These are phyloP conservation scores for Homalodisca vitripennis DNA, from an alignment of 1,140 invertebrate species.

Conservation along the genomic window DNA sequence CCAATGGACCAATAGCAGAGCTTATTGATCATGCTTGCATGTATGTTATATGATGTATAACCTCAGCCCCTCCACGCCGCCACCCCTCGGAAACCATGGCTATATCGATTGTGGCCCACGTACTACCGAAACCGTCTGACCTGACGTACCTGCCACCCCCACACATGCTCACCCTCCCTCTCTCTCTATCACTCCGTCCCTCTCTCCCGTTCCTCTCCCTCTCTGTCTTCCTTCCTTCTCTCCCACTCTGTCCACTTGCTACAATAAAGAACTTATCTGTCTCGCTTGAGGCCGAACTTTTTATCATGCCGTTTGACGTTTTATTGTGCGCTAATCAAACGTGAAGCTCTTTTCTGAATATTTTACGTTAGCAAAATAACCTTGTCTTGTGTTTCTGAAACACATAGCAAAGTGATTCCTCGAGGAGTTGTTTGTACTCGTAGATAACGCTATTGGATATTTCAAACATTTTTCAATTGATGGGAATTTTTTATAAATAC, in stretches of 20 bases:
- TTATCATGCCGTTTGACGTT: constrained; percentile 10
- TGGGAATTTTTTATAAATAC: too few species aligned
- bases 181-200: constrained; percentile 9
- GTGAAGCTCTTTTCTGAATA: too few species aligned
- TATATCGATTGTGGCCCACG: constrained; percentile 36
- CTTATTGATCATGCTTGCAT: constrained; percentile 40
- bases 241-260: constrained; percentile 18
- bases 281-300: not conserved
- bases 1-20: constrained; percentile 39
- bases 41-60: constrained; percentile 41
- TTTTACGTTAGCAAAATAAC: too few species aligned
- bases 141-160: constrained; percentile 8
- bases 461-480: too few species aligned
- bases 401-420: too few species aligned
- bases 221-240: not conserved
- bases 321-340: too few species aligned
- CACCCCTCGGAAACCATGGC: constrained; percentile 36
- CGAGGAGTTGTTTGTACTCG: too few species aligned
- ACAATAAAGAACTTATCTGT: constrained; percentile 25
- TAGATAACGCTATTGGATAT: too few species aligned
- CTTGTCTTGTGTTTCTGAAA: too few species aligned
- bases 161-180: constrained; percentile 4
- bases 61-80: constrained; percentile 33
- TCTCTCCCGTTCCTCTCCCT: constrained; percentile 8
- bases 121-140: constrained; percentile 7